Percentiles rank a stretch among this genome's conserved stretches.
Conservation (phyloP, 2,113 vertebrate species). For the Salminus brasiliensis region DNA sequence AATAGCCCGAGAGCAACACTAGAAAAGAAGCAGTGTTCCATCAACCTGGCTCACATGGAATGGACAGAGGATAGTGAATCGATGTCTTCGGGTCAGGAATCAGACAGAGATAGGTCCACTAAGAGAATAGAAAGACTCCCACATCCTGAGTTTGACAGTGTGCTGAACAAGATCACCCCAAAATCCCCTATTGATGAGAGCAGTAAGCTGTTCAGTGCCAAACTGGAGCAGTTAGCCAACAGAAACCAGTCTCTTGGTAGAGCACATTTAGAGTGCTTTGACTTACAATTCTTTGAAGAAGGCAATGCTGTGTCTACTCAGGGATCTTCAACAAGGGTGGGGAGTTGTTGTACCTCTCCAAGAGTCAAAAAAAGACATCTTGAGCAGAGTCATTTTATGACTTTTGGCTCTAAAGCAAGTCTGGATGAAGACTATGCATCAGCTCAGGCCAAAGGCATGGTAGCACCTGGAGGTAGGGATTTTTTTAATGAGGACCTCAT, state of each 20-base stretch:
- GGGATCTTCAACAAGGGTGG: slow-evolving; percentile 62
- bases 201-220: slow-evolving; percentile 88
- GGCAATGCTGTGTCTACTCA: slow-evolving; percentile 82
- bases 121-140: slow-evolving; percentile 64
- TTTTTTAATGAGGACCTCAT: slow-evolving; percentile 80
- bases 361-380: slow-evolving; percentile 40
- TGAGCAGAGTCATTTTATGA: slow-evolving; percentile 6
- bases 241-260: slow-evolving; percentile 85
- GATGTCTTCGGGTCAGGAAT: slow-evolving; percentile 69
- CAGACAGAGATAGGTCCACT: slow-evolving; percentile 81
- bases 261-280: slow-evolving; percentile 73
- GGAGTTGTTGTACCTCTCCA: slow-evolving; percentile 42
- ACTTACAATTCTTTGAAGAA: slow-evolving; percentile 82
- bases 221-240: slow-evolving; percentile 86
- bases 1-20: slow-evolving; percentile 73
- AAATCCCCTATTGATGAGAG: slow-evolving; percentile 78
- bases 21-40: slow-evolving; percentile 79
- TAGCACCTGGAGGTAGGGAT: slow-evolving; percentile 57
- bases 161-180: slow-evolving; percentile 40
- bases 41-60: slow-evolving; percentile 77
- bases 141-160: slow-evolving; percentile 26
- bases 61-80: slow-evolving; percentile 80
- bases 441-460: slow-evolving; percentile 21
- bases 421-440: slow-evolving; percentile 24
- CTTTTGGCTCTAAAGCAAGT: slow-evolving; percentile 31